A percentile compares a stretch with the other conserved stretches of the same genome.
Conservation (phyloP, 1,140 invertebrate genomes). For the Andrena cerasifolii region DNA sequence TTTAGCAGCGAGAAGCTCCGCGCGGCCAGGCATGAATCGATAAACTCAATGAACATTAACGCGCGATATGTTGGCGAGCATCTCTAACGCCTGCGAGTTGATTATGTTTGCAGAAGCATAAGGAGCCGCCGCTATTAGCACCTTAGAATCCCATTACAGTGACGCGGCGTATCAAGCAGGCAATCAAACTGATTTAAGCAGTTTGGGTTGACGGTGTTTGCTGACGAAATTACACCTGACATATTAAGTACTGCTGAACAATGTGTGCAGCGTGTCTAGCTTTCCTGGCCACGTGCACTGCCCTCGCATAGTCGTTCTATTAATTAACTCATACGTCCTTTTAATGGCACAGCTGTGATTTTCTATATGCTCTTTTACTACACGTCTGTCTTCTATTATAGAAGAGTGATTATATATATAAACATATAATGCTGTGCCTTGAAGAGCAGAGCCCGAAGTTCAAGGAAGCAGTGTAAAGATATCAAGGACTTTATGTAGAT, state of each 20-base stretch:
- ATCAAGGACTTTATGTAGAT: too few species aligned
- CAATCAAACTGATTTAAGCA: constrained; percentile 52
- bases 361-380: too few species aligned
- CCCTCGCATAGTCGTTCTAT: neutral
- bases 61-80: neutral
- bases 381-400: too few species aligned
- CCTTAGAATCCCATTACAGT: constrained; percentile 45
- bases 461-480: too few species aligned
- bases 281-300: neutral
- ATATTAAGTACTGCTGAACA: constrained; percentile 33
- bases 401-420: too few species aligned
- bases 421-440: too few species aligned
- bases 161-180: constrained; percentile 20
- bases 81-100: neutral
- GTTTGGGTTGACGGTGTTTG: constrained; percentile 21
- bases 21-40: too few species aligned
- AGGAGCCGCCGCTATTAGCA: constrained; percentile 35
- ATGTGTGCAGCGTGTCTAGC: neutral
- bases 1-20: too few species aligned
- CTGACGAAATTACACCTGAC: constrained; percentile 40
- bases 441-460: too few species aligned
- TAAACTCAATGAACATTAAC: constrained; percentile 8
- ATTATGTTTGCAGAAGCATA: constrained; percentile 51
- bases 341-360: too few species aligned
- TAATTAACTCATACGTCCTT: constrained; percentile 21